phyloP scores from a whole-genome alignment of 2,113 vertebrate genomes.

The Bujurquina vittata region DNA sequence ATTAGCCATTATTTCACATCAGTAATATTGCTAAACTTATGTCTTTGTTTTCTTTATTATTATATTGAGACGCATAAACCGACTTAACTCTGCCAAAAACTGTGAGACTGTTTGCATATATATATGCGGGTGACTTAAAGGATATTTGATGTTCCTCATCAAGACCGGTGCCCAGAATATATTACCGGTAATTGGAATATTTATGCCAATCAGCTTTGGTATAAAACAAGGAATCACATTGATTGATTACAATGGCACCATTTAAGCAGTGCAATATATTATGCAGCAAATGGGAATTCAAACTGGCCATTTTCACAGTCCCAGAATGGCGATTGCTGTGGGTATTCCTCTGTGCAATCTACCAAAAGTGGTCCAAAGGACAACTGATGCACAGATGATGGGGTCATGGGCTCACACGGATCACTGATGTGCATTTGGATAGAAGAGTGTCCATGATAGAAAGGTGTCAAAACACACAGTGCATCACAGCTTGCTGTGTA shows the following conservation, averaged over 20 bases:
- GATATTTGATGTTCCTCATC: too few species aligned
- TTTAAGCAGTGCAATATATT: not conserved
- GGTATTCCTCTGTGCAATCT: not conserved
- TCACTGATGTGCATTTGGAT: not conserved
- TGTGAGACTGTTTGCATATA: not conserved
- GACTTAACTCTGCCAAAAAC: not conserved
- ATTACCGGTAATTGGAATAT: not conserved
- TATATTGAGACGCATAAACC: constrained; percentile 35
- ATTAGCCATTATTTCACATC: constrained; percentile 56
- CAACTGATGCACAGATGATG: not conserved
- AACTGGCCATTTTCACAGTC: not conserved
- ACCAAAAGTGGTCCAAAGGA: not conserved
- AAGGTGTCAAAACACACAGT: not conserved
- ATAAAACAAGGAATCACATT: not conserved
- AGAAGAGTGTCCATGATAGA: not conserved
- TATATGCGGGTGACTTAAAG: not conserved
- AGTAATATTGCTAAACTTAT: constrained; percentile 24
- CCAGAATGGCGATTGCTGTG: not conserved
- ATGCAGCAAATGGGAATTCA: not conserved
- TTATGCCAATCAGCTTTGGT: not conserved
- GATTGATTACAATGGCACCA: not conserved
- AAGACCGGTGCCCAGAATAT: too few species aligned
- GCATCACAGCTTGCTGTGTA: not conserved
- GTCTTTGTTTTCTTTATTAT: not conserved
- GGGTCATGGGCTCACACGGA: not conserved